A percentile compares a stretch with the other conserved stretches of the same genome.
Evolutionary conservation across 2,113 vertebrate species (phyloP).

Genomic region (Ploceus nigricollis): DNA sequence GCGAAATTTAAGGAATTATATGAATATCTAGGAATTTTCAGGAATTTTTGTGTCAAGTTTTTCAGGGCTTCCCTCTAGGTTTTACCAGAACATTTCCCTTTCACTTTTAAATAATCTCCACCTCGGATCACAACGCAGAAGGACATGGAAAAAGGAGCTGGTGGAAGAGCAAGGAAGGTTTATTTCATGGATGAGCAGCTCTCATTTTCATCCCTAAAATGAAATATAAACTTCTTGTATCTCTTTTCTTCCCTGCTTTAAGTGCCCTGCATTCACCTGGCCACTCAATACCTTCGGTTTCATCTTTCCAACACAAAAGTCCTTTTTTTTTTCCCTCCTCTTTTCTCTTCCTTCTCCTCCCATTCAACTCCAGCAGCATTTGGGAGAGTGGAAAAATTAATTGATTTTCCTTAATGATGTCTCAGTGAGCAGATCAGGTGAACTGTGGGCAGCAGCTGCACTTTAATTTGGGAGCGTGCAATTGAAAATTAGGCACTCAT

Average conservation of each 20-base stretch:
- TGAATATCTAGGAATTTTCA: background rate
- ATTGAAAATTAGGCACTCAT: conserved; percentile 31
- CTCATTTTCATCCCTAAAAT: conserved; percentile 23
- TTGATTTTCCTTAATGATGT: conserved; percentile 70
- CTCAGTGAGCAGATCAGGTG: conserved; percentile 64
- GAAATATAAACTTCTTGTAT: conserved; percentile 43
- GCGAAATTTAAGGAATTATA: background rate
- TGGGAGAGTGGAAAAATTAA: conserved; percentile 75
- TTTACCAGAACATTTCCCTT: background rate
- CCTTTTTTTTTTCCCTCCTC: background rate
- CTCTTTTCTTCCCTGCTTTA: conserved; percentile 45
- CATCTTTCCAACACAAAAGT: conserved; percentile 53
- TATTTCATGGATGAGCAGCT: conserved; percentile 25
- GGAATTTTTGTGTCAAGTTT: background rate
- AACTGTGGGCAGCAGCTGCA: conserved; percentile 62
- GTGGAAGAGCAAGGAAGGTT: background rate
- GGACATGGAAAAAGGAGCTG: background rate
- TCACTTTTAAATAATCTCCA: conserved; percentile 48
- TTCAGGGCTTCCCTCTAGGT: background rate
- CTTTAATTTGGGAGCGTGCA: conserved; percentile 53
- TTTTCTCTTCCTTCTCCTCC: conserved; percentile 26
- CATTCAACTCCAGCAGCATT: conserved; percentile 55
- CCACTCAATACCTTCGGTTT: conserved; percentile 49
- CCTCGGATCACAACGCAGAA: background rate
- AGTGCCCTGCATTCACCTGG: conserved; percentile 51